Base-by-base conservation (phyloP, 2,888 invertebrate genomes). In the Cacoxenus indagator region DNA sequence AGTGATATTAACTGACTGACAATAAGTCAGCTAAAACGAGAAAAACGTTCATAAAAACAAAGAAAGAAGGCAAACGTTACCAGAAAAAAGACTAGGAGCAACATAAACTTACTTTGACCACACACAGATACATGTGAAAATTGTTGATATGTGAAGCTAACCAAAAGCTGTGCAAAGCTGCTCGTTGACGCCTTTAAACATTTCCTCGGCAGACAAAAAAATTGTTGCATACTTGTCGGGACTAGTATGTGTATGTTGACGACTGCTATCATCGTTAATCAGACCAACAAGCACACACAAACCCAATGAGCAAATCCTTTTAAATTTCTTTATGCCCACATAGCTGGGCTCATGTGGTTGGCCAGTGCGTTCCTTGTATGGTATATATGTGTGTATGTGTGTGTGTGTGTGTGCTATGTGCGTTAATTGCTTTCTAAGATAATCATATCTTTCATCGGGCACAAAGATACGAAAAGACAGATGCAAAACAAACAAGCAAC, bases 1-100 rank as follows among this genome's bases (percentile, higher is more conserved):
- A 84, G 75, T 80, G 78, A 80, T 83, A 84, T 84, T 83, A 83
- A 83, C 83, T 83, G 76, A 75, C 78, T 78, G 74, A 78, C 83
- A 82, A 83, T 80, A 78, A 78, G 82, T 83, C 84, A 84, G 78
- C 74, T 71, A 75, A 72, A 66, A 67, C 46, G 67, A 37, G 65
- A 64, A 27, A 8, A 68, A 37, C 31, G 66, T 59, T 65, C 62
- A 67, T 37, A 70, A 51, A 66, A 57, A 17, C 61, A 67, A 64
- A 62, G 24, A 43, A 51, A 64, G 19, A 43, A 29, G 27, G 61
- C 45, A 51, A 51, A 72, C 65, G 65, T 64, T 22, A 26, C n/a
- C n/a, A n/a, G n/a, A n/a, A n/a, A n/a, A n/a, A n/a, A n/a, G n/a
- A n/a, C n/a, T n/a, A n/a, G n/a, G n/a, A n/a, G n/a, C n/a, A n/a